Evolutionary conservation across 2,888 invertebrate genomes (phyloP).

Genomic region (Xiphydria camelus): DNA sequence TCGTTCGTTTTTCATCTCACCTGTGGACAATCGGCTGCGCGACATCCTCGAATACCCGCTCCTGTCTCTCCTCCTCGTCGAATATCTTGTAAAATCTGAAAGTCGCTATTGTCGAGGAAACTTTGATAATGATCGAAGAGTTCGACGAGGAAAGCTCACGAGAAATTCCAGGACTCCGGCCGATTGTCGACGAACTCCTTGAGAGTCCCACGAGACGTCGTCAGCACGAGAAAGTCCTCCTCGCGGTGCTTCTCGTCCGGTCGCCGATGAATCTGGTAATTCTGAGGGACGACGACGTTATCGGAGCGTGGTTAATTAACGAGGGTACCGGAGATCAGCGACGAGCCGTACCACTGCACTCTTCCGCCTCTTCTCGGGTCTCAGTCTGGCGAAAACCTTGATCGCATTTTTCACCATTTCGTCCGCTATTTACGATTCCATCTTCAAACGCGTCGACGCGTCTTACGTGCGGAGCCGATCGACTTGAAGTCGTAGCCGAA

Average conservation of each 20-base stretch:
- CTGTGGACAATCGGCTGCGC: constrained; percentile 60
- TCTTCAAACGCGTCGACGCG: neutral
- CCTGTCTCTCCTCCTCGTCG: constrained; percentile 52
- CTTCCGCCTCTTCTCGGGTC: constrained; percentile 31
- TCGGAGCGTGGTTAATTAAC: too few species aligned
- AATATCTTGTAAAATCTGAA: constrained; percentile 60
- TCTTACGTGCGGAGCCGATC: neutral
- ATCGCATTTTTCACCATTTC: constrained; percentile 56
- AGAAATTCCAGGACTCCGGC: constrained; percentile 44
- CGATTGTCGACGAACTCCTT: constrained; percentile 42
- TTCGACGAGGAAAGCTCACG: constrained; percentile 27
- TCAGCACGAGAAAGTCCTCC: constrained; percentile 37
- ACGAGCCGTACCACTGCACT: constrained; percentile 21
- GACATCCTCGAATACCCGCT: constrained; percentile 56
- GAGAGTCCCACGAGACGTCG: constrained; percentile 22
- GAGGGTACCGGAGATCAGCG: too few species aligned
- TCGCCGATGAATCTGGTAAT: constrained; percentile 35
- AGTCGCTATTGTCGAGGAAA: constrained; percentile 9
- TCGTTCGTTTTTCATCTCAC: constrained; percentile 37
- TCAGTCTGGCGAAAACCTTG: constrained; percentile 57
- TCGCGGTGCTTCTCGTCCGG: constrained; percentile 32
- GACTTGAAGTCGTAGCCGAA: neutral
- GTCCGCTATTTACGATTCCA: neutral
- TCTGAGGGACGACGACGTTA: too few species aligned
- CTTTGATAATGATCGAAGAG: neutral